These are phyloP conservation scores for Brachyhypopomus occidentalis DNA, from an alignment of 2,113 vertebrate species.

Conservation along the genomic window DNA sequence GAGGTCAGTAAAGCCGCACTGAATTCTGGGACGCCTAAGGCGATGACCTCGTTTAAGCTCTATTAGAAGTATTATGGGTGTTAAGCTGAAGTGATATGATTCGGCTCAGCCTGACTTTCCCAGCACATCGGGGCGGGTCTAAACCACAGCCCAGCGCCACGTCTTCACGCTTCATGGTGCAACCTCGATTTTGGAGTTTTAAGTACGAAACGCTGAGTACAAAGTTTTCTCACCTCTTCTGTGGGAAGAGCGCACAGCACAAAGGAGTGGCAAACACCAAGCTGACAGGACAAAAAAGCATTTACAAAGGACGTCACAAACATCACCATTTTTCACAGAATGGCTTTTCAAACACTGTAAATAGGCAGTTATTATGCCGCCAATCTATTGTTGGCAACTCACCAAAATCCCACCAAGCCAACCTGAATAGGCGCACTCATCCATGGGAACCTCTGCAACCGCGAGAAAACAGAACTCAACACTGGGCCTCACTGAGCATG, in stretches of 20 bases:
- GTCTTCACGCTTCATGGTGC: no score
- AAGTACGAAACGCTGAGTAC: not conserved
- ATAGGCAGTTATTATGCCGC: conserved; percentile 46
- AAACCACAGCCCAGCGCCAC: no score
- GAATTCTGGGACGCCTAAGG: no score
- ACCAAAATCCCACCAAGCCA: conserved; percentile 95
- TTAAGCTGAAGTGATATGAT: no score
- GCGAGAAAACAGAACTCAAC: conserved; percentile 55
- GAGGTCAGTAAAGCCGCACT: no score
- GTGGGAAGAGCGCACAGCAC: conserved; percentile 96
- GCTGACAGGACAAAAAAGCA: conserved; percentile 69
- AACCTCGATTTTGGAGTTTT: not conserved
- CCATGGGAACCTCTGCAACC: conserved; percentile 91
- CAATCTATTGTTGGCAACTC: conserved; percentile 69
- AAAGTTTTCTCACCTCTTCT: conserved; percentile 84
- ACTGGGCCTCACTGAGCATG: conserved; percentile 12
- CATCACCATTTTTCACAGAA: not conserved
- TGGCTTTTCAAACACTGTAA: conserved; percentile 25
- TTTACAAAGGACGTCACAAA: not conserved
- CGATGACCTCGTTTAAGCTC: no score
- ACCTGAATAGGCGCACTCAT: conserved; percentile 99
- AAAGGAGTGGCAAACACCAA: conserved; percentile 96
- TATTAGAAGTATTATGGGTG: no score
- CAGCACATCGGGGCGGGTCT: no score
- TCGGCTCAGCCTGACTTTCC: no score